Conservation (phyloP, 1,140 invertebrate species). For the Wiebesia pumilae region DNA sequence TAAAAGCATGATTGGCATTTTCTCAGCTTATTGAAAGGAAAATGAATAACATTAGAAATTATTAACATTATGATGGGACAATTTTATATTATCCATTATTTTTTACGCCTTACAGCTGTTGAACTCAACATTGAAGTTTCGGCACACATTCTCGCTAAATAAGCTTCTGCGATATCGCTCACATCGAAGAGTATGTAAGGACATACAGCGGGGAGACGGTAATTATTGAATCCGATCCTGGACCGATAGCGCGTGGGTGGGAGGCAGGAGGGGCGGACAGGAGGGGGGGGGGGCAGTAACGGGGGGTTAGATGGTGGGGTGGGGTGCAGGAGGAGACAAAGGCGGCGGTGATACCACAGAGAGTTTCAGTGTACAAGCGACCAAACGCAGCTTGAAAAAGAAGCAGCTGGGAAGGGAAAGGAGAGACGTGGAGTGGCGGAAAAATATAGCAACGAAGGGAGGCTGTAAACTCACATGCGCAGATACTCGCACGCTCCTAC, state of each 20-base stretch:
- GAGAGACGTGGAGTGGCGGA: not conserved
- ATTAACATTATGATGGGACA: too few species aligned
- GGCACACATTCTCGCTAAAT: not conserved
- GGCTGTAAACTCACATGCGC: not conserved
- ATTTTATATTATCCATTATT: too few species aligned
- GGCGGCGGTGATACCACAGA: not conserved
- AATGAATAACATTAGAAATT: too few species aligned
- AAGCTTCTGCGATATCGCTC: not conserved
- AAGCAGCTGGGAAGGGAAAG: not conserved
- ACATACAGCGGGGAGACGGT: not conserved
- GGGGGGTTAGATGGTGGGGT: too few species aligned
- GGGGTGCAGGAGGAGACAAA: not conserved
- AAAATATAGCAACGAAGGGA: constrained; percentile 17
- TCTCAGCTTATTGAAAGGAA: too few species aligned
- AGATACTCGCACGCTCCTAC: not conserved
- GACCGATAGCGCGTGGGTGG: not conserved
- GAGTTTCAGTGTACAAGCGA: constrained; percentile 4
- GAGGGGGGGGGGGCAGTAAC: too few species aligned
- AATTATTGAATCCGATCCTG: constrained; percentile 34
- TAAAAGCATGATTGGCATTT: too few species aligned
- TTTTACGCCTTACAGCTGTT: too few species aligned
- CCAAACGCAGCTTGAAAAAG: constrained; percentile 27
- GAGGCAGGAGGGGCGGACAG: too few species aligned
- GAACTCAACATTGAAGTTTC: too few species aligned
- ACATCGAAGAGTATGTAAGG: not conserved